Evolutionary conservation across 2,113 vertebrate genomes (phyloP).

Genomic region (Paraplagusia blochii): DNA sequence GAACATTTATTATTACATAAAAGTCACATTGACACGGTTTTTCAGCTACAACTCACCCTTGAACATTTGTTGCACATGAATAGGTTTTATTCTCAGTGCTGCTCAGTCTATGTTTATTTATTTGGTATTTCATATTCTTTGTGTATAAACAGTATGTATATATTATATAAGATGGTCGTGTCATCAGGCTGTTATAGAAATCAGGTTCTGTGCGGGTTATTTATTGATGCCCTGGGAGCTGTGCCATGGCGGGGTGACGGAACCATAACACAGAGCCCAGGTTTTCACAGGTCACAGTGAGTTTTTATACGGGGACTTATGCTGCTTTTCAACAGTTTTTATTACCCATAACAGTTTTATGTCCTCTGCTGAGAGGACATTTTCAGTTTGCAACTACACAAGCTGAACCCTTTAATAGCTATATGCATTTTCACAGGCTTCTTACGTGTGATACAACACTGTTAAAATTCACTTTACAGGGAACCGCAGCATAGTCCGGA

Average conservation of each 20-base stretch:
- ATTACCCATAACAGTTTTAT: slow-evolving; percentile 51
- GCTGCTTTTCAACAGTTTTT: slow-evolving; percentile 36
- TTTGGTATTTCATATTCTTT: too few species aligned
- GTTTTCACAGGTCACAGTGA: slow-evolving; percentile 28
- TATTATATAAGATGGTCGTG: too few species aligned
- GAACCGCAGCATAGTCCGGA: slow-evolving; percentile 20
- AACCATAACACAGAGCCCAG: slow-evolving; percentile 41
- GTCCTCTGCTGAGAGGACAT: slow-evolving; percentile 34
- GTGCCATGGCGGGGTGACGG: slow-evolving; percentile 22
- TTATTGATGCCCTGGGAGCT: slow-evolving; percentile 18
- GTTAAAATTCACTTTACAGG: slow-evolving; percentile 21
- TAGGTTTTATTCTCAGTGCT: too few species aligned
- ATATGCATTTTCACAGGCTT: slow-evolving; percentile 35
- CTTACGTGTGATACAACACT: slow-evolving; percentile 33
- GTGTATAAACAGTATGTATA: too few species aligned
- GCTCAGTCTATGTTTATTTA: too few species aligned
- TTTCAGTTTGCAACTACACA: slow-evolving; percentile 24
- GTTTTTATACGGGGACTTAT: slow-evolving; percentile 22
- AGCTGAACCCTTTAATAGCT: slow-evolving; percentile 9
- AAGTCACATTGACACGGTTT: too few species aligned
- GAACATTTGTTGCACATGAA: too few species aligned
- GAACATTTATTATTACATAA: too few species aligned
- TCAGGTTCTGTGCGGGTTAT: slow-evolving; percentile 7
- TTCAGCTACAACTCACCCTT: too few species aligned
- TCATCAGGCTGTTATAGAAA: slow-evolving; percentile 19